A percentile compares a stretch with the other conserved stretches of the same genome.
Conservation (phyloP, 2,888 invertebrate genomes). For the Apoderus coryli region DNA sequence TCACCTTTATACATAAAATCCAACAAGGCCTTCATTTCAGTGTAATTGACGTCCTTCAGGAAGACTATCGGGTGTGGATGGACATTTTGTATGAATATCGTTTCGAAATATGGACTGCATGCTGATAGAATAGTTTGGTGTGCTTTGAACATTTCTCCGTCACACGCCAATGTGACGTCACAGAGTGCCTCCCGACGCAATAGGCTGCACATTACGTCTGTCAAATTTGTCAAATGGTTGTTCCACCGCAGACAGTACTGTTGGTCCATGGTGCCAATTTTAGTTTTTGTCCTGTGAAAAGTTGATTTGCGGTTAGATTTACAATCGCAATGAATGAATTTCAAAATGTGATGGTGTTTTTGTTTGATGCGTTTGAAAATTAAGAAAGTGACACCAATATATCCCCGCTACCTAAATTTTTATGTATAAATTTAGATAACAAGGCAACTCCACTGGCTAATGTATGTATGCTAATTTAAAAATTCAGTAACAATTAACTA, state of each 20-base stretch:
- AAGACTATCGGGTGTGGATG: conserved; percentile 88
- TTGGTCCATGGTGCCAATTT: conserved; percentile 46
- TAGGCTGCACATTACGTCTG: conserved; percentile 77
- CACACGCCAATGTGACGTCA: conserved; percentile 86
- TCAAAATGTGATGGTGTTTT: too few relatives aligned
- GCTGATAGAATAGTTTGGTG: conserved; percentile 88
- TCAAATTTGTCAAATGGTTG: conserved; percentile 84
- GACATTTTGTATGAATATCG: conserved; percentile 73
- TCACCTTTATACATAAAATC: conserved; percentile 86
- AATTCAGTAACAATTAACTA: too few relatives aligned
- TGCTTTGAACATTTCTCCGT: conserved; percentile 81
- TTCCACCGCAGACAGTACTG: conserved; percentile 92
- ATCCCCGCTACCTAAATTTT: too few relatives aligned
- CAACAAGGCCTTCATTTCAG: conserved; percentile 77
- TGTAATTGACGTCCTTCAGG: conserved; percentile 80
- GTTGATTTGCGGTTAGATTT: too few relatives aligned
- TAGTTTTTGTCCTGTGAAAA: too few relatives aligned
- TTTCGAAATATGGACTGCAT: conserved; percentile 90
- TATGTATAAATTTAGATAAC: too few relatives aligned
- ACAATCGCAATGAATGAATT: too few relatives aligned
- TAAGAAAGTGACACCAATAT: too few relatives aligned
- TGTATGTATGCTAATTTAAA: too few relatives aligned
- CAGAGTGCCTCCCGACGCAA: conserved; percentile 79
- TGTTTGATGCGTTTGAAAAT: too few relatives aligned
- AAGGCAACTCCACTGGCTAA: too few relatives aligned